Evolutionary conservation across 2,797 vertebrate genomes (phyloP).

Genomic region (Hoplostethus mediterraneus): DNA sequence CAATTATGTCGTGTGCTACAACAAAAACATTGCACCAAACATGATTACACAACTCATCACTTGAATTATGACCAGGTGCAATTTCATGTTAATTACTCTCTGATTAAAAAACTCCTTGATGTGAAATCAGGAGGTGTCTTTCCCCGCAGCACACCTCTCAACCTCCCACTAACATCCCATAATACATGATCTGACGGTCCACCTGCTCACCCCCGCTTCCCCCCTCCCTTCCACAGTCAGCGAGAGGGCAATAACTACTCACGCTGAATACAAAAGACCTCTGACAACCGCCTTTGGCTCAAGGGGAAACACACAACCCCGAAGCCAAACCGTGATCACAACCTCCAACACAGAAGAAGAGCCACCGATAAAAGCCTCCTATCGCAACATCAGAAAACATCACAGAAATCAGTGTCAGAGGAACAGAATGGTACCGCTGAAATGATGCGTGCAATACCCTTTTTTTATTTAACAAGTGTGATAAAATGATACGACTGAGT

Average conservation of each 20-base stretch:
- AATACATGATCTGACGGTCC: conserved; percentile 55
- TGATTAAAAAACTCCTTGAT: conserved; percentile 42
- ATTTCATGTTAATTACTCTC: conserved; percentile 56
- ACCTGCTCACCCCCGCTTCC: conserved; percentile 59
- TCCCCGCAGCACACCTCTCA: conserved; percentile 43
- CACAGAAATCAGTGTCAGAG: not conserved
- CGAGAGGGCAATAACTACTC: conserved; percentile 67
- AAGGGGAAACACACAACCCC: conserved; percentile 49
- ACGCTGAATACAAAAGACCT: conserved; percentile 75
- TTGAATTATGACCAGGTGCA: conserved; percentile 30
- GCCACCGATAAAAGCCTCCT: not conserved
- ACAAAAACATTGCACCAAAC: conserved; percentile 43
- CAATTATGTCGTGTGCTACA: not conserved
- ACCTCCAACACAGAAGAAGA: conserved; percentile 19
- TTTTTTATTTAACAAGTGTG: conserved; percentile 15
- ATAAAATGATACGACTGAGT: not conserved
- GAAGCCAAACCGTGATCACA: conserved; percentile 21
- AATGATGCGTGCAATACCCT: not conserved
- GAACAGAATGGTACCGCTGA: conserved; percentile 1
- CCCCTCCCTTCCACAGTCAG: conserved; percentile 44
- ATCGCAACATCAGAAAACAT: not conserved
- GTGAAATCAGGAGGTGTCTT: conserved; percentile 42
- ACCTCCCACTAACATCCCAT: conserved; percentile 49
- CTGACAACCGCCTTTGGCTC: conserved; percentile 61
- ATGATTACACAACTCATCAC: conserved; percentile 21